Conservation (phyloP, 2,113 vertebrate species). For the Pachypanchax playfairii region DNA sequence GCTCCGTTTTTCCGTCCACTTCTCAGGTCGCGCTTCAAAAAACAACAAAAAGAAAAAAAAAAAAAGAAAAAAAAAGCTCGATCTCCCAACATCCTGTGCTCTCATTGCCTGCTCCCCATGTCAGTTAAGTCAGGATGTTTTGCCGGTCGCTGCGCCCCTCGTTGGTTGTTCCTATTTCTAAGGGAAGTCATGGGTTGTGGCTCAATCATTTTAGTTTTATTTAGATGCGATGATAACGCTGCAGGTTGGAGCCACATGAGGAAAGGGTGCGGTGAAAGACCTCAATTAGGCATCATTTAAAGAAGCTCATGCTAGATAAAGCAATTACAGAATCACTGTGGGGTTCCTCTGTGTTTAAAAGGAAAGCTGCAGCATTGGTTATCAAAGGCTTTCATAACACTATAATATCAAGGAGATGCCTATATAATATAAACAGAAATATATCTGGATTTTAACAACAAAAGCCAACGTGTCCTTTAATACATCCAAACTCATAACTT, state of each 20-base stretch:
- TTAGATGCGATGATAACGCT: conserved; percentile 69
- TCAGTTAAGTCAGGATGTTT: conserved; percentile 70
- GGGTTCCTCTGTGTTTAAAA: conserved; percentile 35
- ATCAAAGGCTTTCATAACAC: conserved; percentile 28
- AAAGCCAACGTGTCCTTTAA: conserved; percentile 9
- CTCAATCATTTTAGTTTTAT: conserved; percentile 77
- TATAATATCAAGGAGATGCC: conserved; percentile 30
- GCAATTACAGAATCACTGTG: conserved; percentile 58
- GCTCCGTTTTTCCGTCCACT: conserved; percentile 14
- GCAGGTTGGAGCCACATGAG: conserved; percentile 68
- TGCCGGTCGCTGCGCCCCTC: conserved; percentile 23
- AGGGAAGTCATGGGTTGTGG: conserved; percentile 66
- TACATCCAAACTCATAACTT: neutral
- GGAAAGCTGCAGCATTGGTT: conserved; percentile 33
- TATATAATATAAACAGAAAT: neutral
- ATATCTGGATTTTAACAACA: too few relatives aligned
- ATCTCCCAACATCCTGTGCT: conserved; percentile 63
- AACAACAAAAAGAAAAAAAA: too few relatives aligned
- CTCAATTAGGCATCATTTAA: conserved; percentile 68
- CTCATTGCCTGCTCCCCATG: conserved; percentile 31
- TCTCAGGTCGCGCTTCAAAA: conserved; percentile 30
- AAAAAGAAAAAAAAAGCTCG: conserved; percentile 16
- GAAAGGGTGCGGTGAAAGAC: conserved; percentile 68
- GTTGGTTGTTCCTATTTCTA: conserved; percentile 46
- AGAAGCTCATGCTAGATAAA: conserved; percentile 65